Evolutionary conservation across 2,888 invertebrate genomes (phyloP).

Genomic region (Oscheius myriophilus): DNA sequence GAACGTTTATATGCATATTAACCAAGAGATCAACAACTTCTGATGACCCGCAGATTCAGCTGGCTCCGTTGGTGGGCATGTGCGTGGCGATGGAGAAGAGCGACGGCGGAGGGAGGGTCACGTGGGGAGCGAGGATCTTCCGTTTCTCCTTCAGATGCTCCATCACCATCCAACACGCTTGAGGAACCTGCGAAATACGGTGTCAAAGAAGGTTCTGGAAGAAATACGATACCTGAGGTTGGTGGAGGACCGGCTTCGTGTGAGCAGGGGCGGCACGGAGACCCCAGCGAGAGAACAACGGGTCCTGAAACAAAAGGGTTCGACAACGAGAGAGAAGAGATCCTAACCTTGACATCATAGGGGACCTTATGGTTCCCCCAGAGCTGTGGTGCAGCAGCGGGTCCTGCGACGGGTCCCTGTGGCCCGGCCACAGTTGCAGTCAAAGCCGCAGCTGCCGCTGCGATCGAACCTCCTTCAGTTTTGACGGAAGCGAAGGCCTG

Average conservation of each 20-base stretch:
- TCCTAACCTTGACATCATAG: conserved; percentile 41
- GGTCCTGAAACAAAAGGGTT: conserved; percentile 36
- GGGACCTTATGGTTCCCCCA: conserved; percentile 58
- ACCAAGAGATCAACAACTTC: too few relatives aligned
- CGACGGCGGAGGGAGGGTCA: conserved; percentile 21
- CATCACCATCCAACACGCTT: conserved; percentile 45
- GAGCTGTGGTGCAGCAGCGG: conserved; percentile 46
- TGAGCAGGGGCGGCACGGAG: conserved; percentile 49
- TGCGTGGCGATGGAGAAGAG: conserved; percentile 4
- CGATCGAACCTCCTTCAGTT: neutral
- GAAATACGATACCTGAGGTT: neutral
- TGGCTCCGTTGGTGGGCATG: neutral
- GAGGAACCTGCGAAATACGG: conserved; percentile 33
- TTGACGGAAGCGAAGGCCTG: conserved; percentile 1
- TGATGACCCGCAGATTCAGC: too few relatives aligned
- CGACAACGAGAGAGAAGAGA: neutral
- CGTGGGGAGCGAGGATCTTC: conserved; percentile 51
- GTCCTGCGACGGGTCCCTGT: neutral
- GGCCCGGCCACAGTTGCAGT: too few relatives aligned
- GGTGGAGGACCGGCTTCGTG: conserved; percentile 16
- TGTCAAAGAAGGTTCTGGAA: neutral
- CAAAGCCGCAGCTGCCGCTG: neutral
- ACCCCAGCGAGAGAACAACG: conserved; percentile 49
- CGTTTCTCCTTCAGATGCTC: conserved; percentile 55
- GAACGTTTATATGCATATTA: too few relatives aligned